Base-by-base conservation (phyloP, 2,113 vertebrate species). In the Chroicocephalus ridibundus region DNA sequence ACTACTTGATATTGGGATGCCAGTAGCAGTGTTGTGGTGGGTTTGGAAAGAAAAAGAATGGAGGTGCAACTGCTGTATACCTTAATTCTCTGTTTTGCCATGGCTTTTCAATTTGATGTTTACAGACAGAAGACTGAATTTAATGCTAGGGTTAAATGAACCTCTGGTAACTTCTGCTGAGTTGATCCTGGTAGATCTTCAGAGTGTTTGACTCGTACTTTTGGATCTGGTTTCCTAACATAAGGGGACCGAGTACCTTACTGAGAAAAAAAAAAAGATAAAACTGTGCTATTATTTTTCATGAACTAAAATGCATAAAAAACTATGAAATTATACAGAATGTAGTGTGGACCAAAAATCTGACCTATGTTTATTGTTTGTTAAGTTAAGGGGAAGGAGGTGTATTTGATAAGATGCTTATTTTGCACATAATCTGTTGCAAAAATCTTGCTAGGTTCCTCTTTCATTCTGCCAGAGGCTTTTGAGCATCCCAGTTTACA, bases 401-500 rank as follows among this genome's bases (percentile, higher is more conserved):
- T 55, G 29, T 32, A 15, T 90, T 93, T 82, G 49, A 40, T 75
- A 78, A 90, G 2, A 55, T 31, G 36, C 38, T n/a, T 68, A 25
- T 69, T 75, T 92, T 11, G 27, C 15, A 29, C 10, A 7, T 54
- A 51, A 86, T 80, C 57, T 82, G 19, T 44, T 79, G 49, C 36
- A 68, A 57, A 87, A n/a, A 25, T 52, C 54, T 74, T 44, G 32
- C 19, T 61, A 11, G 5, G 27, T 24, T 80, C 26, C 71, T 78
- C 71, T 87, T 89, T 44, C 57, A 42, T 36, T 82, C 88, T 70
- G n/a, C 69, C 72, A 88, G 86, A 71, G 74, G 77, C 52, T 96
- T 93, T 61, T 62, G 91, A 91, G 70, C 81, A 93, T 82, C 57
- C 61, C 74, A 32, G 52, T 95, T 96, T 97, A 96, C 91, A 77